Percentiles rank a stretch among this genome's conserved stretches.
These are phyloP conservation scores for Cryptocephalus moraei DNA, from an alignment of 2,888 invertebrate species.

Conservation along the genomic window DNA sequence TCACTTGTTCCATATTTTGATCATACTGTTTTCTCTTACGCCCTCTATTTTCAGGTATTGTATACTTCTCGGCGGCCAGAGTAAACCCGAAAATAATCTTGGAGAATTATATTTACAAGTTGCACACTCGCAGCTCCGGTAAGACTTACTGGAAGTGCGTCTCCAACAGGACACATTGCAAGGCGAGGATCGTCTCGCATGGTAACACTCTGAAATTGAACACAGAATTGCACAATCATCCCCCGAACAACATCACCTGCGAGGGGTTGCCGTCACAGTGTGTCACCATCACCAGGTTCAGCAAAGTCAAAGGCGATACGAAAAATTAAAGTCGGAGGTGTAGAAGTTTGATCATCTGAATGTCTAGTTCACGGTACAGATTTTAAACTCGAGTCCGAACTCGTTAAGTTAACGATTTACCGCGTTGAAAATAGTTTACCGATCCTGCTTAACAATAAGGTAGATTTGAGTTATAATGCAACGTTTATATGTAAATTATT, in stretches of 20 bases:
- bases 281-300: constrained; percentile 1
- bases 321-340: too few relatives aligned
- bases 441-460: too few relatives aligned
- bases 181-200: constrained; percentile 22
- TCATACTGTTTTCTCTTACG: neutral
- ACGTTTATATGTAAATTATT: too few relatives aligned
- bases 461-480: too few relatives aligned
- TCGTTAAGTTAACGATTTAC: too few relatives aligned
- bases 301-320: too few relatives aligned
- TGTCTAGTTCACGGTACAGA: too few relatives aligned
- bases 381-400: too few relatives aligned
- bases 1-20: too few relatives aligned
- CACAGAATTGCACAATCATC: constrained; percentile 19
- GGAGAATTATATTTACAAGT: constrained; percentile 18
- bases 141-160: constrained; percentile 27
- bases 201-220: constrained; percentile 10
- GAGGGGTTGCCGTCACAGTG: constrained; percentile 12
- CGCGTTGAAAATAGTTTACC: too few relatives aligned
- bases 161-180: constrained; percentile 20
- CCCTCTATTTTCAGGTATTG: neutral
- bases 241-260: constrained; percentile 13
- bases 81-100: constrained; percentile 24
- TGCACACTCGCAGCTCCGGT: constrained; percentile 18
- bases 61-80: neutral
- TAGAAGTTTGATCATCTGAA: too few relatives aligned